Evolutionary conservation across 2,797 vertebrate genomes (phyloP).

Genomic region (Mallotus villosus): DNA sequence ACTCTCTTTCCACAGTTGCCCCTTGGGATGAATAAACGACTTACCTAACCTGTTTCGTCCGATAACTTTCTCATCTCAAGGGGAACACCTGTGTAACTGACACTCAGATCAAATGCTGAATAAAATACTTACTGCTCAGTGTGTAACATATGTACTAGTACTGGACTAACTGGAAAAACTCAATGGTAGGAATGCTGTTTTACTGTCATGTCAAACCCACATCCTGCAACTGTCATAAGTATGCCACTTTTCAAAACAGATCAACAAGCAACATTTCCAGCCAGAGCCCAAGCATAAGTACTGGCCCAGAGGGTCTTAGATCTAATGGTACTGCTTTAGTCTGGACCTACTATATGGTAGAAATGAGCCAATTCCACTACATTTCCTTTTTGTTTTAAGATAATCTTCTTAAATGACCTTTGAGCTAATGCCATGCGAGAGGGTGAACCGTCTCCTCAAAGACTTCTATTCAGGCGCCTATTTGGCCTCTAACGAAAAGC

Average conservation of each 20-base stretch:
- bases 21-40: too few relatives aligned
- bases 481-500: slow-evolving; percentile 21
- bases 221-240: background rate
- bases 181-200: background rate
- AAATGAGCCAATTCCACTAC: too few relatives aligned
- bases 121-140: background rate
- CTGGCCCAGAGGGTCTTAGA: background rate
- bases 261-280: background rate
- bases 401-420: background rate
- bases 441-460: slow-evolving; percentile 7
- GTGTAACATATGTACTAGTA: background rate
- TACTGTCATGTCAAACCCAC: background rate
- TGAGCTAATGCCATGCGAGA: background rate
- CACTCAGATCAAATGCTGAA: background rate
- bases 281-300: background rate
- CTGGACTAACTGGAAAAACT: background rate
- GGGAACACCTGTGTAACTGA: background rate
- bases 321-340: background rate
- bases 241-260: slow-evolving; percentile 5
- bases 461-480: slow-evolving; percentile 21
- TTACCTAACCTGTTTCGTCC: background rate
- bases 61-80: background rate
- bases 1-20: too few relatives aligned
- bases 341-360: background rate
- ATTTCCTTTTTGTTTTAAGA: background rate